phyloP scores from a whole-genome alignment of 2,888 invertebrate species.

The Polyploca ridens region DNA sequence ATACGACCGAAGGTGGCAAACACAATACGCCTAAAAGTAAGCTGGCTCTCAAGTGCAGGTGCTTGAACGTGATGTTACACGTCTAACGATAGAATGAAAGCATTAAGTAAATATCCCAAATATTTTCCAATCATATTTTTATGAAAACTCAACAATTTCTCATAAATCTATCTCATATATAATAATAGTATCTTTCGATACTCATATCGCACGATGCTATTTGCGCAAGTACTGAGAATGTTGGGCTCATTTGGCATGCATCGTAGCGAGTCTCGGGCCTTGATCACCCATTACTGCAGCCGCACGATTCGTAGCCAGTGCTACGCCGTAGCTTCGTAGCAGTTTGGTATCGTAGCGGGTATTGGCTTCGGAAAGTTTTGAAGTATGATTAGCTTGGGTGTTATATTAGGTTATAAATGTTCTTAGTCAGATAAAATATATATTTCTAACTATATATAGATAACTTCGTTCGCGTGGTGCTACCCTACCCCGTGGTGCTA shows the following conservation, averaged over 20 bases:
- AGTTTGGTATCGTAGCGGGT: neutral
- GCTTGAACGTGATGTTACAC: too few species aligned
- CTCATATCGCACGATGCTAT: neutral
- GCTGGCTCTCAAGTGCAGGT: too few species aligned
- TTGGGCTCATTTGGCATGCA: neutral
- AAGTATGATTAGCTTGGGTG: neutral
- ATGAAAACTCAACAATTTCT: neutral
- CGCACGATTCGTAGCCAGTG: neutral
- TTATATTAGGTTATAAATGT: too few species aligned
- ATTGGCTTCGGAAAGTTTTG: neutral
- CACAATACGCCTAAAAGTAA: too few species aligned
- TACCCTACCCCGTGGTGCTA: too few species aligned
- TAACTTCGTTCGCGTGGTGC: too few species aligned
- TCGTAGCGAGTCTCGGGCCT: neutral
- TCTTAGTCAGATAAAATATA: too few species aligned
- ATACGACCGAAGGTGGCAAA: too few species aligned
- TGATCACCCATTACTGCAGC: neutral
- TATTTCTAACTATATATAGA: too few species aligned
- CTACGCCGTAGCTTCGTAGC: conserved; percentile 4
- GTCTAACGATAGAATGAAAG: too few species aligned
- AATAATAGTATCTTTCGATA: too few species aligned
- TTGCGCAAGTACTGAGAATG: neutral
- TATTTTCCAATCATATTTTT: neutral
- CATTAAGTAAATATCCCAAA: neutral
- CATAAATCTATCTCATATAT: neutral